Conservation (phyloP, 2,888 invertebrate genomes). For the Salpingus planirostris region DNA sequence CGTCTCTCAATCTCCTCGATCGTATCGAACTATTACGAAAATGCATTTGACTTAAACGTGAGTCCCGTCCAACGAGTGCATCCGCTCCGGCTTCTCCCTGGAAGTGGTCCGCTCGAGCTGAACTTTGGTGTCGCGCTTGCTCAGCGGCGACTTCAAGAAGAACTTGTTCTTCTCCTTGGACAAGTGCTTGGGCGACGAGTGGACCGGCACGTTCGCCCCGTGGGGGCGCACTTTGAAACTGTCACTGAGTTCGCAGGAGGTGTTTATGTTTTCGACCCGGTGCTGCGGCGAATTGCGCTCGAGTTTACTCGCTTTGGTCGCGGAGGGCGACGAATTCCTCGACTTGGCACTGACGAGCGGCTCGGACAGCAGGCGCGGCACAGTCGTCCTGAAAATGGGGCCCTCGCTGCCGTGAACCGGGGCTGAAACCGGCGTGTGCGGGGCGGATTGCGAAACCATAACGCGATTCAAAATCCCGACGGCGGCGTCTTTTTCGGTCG, state of each 20-base stretch:
- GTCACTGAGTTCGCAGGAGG: constrained; percentile 19
- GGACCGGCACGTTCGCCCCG: constrained; percentile 28
- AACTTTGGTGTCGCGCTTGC: constrained; percentile 32
- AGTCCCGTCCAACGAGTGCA: constrained; percentile 30
- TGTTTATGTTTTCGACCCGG: constrained; percentile 16
- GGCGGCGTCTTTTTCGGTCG: constrained; percentile 34
- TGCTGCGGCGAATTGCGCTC: constrained; percentile 23
- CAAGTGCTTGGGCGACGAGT: constrained; percentile 33
- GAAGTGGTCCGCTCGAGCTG: constrained; percentile 21
- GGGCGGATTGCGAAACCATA: constrained; percentile 39
- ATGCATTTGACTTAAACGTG: constrained; percentile 27
- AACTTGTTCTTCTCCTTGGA: constrained; percentile 34
- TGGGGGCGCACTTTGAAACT: constrained; percentile 23
- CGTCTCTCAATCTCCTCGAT: no score
- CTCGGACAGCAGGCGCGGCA: constrained; percentile 37
- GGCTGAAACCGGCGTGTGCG: constrained; percentile 40
- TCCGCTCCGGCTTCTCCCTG: constrained; percentile 23
- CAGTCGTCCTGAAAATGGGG: constrained; percentile 31
- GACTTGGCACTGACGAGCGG: constrained; percentile 28
- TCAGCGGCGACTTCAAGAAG: constrained; percentile 34
- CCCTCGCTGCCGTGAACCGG: constrained; percentile 32
- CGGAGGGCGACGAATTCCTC: constrained; percentile 23
- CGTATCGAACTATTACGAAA: no score
- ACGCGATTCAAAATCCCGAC: constrained; percentile 26
- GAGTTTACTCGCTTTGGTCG: constrained; percentile 23